Evolutionary conservation across 2,113 vertebrate genomes (phyloP), one percentile per base, ranked within the genome.

Genomic region (Desmodus rotundus): DNA sequence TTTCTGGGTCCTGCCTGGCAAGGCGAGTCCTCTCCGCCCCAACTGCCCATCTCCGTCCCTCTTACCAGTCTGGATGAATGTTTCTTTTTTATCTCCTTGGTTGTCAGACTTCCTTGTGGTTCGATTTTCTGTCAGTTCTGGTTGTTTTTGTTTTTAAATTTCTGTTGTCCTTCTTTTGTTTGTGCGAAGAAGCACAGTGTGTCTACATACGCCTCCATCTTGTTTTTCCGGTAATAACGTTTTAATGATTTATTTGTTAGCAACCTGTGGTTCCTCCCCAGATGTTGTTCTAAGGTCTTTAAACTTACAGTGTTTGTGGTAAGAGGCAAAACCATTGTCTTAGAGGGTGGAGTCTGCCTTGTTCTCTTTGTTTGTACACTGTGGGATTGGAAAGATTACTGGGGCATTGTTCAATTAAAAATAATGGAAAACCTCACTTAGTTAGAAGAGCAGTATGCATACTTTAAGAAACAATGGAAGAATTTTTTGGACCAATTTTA

Each of bases 371-470:
- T 91, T 97, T 96, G 91, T 41, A 70, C 93, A 86, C 82, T 84
- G 77, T 95, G 91, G 92, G 89, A 92, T 89, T 94, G 93, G 89
- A 97, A 96, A 89, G 47, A n/a, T 91, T 90, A 95, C 67, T 3
- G 4, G 54, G 52, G 63, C 67, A 70, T 87, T 78, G 63, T 80
- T 91, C 67, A 91, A 80, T 86, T 88, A 95, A 89, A 97, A 97
- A 87, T 96, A 85, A 93, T 91, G 73, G 93, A 91, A 97, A 95
- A 70, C 56, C 74, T 93, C 73, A 41, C 33, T 92, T 87, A 70
- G 52, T 86, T 72, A 93, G 63, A 93, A 96, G 43, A 65, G 16
- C 10, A 80, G 87, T 70, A 56, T 83, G 85, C 28, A 65, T 56
- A 22, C 50, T 95, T 83, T 36, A n/a, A 58, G 43, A 83, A 89